Percentiles rank a stretch among this genome's conserved stretches.
phyloP scores from a whole-genome alignment of 2,113 vertebrate species.

The Apteryx owenii region DNA sequence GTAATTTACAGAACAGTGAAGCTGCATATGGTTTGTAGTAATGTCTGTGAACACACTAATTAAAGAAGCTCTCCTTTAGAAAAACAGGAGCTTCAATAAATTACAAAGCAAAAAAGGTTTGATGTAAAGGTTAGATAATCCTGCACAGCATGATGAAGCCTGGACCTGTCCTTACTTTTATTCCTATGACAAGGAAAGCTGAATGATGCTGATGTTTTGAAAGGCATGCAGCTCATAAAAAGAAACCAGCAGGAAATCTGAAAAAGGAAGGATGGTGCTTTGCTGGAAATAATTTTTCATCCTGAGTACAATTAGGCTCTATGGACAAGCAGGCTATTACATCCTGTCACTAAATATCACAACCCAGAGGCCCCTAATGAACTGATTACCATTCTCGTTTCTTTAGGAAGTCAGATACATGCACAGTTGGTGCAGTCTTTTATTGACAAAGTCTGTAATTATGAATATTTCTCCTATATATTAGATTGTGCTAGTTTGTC shows the following conservation, averaged over 20 bases:
- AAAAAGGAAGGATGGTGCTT: conserved; percentile 71
- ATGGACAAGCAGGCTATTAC: conserved; percentile 68
- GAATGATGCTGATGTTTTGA: conserved; percentile 72
- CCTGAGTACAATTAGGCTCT: conserved; percentile 74
- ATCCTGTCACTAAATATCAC: conserved; percentile 79
- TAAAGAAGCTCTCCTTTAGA: conserved; percentile 60
- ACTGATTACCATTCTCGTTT: conserved; percentile 82
- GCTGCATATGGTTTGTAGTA: conserved; percentile 50
- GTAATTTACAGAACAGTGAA: conserved; percentile 46
- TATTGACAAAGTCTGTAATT: conserved; percentile 78
- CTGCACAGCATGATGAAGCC: conserved; percentile 58
- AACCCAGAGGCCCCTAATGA: conserved; percentile 79
- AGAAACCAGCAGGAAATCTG: conserved; percentile 74
- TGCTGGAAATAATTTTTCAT: conserved; percentile 77
- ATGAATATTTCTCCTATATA: conserved; percentile 75
- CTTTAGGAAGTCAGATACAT: conserved; percentile 76
- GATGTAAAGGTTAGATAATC: conserved; percentile 74
- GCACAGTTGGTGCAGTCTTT: conserved; percentile 76
- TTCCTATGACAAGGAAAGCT: conserved; percentile 65
- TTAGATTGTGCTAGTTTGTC: conserved; percentile 68
- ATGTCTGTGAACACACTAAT: conserved; percentile 67
- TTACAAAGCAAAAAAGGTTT: conserved; percentile 60
- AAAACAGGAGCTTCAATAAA: conserved; percentile 60
- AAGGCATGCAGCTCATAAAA: conserved; percentile 75
- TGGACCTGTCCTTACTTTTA: conserved; percentile 52